Evolutionary conservation across 2,113 vertebrate genomes (phyloP).

Genomic region (Paraplagusia blochii): DNA sequence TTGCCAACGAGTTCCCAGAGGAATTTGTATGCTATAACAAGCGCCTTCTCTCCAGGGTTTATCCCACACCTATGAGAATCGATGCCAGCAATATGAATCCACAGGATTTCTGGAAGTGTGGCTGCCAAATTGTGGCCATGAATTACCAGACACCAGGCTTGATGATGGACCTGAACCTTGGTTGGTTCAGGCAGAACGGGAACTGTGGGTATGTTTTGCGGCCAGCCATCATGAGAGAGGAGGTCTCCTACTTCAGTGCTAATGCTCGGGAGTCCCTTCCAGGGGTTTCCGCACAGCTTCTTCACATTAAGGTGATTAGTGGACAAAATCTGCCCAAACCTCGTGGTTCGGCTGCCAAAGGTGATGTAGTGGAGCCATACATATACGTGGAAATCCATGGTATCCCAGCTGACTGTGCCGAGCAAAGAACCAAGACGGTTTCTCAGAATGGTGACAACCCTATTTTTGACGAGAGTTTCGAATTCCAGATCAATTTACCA

Average conservation of each 20-base stretch:
- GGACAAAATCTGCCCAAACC: conserved; percentile 92
- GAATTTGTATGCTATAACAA: conserved; percentile 93
- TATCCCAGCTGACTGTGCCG: conserved; percentile 87
- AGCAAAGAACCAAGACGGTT: conserved; percentile 89
- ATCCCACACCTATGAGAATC: conserved; percentile 90
- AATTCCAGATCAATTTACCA: conserved; percentile 91
- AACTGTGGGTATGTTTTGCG: conserved; percentile 89
- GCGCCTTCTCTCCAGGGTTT: conserved; percentile 85
- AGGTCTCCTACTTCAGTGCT: conserved; percentile 93
- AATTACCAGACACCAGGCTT: conserved; percentile 90
- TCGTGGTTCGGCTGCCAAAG: conserved; percentile 88
- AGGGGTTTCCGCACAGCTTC: conserved; percentile 86
- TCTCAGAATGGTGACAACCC: conserved; percentile 90
- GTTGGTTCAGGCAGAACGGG: conserved; percentile 91
- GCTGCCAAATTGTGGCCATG: conserved; percentile 93
- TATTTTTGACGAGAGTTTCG: conserved; percentile 89
- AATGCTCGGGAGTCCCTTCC: conserved; percentile 88
- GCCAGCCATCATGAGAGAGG: conserved; percentile 90
- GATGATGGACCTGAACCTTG: conserved; percentile 91
- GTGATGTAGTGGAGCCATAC: conserved; percentile 90
- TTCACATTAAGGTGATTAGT: conserved; percentile 91
- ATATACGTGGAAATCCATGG: conserved; percentile 90
- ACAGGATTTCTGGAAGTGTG: conserved; percentile 94
- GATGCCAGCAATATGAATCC: conserved; percentile 95
- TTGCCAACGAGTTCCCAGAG: conserved; percentile 87